Evolutionary conservation across 2,888 invertebrate species (phyloP), one percentile per base, ranked within the genome.

Genomic region (Hirudinaria manillensis): DNA sequence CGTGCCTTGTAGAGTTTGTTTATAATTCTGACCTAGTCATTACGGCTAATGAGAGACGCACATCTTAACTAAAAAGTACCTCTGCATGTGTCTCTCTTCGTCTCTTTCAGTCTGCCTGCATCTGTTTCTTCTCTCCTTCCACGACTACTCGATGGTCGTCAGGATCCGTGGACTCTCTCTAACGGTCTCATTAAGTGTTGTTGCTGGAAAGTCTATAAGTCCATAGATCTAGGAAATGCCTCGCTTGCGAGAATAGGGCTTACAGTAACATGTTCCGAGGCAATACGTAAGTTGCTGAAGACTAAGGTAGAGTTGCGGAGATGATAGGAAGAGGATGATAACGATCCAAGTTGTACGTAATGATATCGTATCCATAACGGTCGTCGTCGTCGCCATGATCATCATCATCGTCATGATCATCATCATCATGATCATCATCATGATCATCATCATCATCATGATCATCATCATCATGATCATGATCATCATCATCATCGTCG

Each of bases 321-420:
- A 45, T n/a, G 16, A 16, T 45, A 45, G 1, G 13, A 45, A 10
- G 45, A 45, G 10, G 45, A 45, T 45, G 45, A 45, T 7, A 45
- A 10, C 13, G 45, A 2, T 45, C 10, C 16, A 10, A 45, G 45
- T 45, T 45, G 13, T n/a, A n/a, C n/a, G n/a, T n/a, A n/a, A n/a
- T n/a, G n/a, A n/a, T n/a, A 10, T 45, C 61, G n/a, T 10, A 16
- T 27, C 29, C 61, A 19, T 61, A 4, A 68, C 13, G 27, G 29
- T 21, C 6, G 24, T 67, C 27, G 6, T 21, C 67, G 7, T 67
- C 56, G 7, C 21, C 67, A 19, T 10, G 3, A 67, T 21, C 67
- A 67, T 67, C 67, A 67, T 67, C 72, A 27, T 67, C 67, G 21
- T 67, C 67, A 67, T 67, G 53, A 27, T 67, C 27, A 32, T 21